Evolutionary conservation across 2,113 vertebrate genomes (phyloP), one percentile per base, ranked within the genome.

Genomic region (Ophiodon elongatus): DNA sequence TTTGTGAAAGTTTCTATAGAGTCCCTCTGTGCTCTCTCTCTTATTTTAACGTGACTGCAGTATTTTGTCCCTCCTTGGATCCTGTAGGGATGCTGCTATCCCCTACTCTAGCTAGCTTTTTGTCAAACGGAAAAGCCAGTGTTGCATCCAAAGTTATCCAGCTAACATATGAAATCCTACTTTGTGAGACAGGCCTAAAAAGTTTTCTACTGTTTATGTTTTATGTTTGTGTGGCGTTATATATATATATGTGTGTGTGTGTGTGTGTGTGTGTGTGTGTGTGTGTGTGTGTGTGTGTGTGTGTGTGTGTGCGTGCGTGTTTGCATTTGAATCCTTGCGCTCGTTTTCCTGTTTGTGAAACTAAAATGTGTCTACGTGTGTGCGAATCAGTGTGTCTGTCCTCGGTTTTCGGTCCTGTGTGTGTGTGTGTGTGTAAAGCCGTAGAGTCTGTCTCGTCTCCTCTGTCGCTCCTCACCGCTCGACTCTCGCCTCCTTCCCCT

Each of bases 101-200:
- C 13, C 47, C 3, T 11, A 8, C 29, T 25, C 1, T 60, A 8
- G n/a, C n/a, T 82, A 4, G n/a, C 1, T 21, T 52, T 62, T 37
- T 67, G 7, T 47, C 15, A 77, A 43, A 70, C 21, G 45, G 11
- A 57, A 82, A 33, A 66, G 31, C 8, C 4, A 47, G 10, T 69
- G 27, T 52, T 56, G 7, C 47, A 43, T 23, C 6, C 13, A 35
- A 64, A 76, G 47, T 60, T 60, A 72, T 64, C 8, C 62, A 37
- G 60, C 13, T n/a, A 27, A 65, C 2, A n/a, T 14, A 31, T 45
- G 8, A 33, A 45, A 75, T 41, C 3, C 17, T 45, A 39, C 73
- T 85, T 88, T 85, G 80, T 90, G 82, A 83, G 80, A 84, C 86
- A 85, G 80, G 79, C 77, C 77, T 82, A 50, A 14, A 9, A 45